Evolutionary conservation across 2,797 vertebrate species (phyloP).

Genomic region (Malurus splendens): DNA sequence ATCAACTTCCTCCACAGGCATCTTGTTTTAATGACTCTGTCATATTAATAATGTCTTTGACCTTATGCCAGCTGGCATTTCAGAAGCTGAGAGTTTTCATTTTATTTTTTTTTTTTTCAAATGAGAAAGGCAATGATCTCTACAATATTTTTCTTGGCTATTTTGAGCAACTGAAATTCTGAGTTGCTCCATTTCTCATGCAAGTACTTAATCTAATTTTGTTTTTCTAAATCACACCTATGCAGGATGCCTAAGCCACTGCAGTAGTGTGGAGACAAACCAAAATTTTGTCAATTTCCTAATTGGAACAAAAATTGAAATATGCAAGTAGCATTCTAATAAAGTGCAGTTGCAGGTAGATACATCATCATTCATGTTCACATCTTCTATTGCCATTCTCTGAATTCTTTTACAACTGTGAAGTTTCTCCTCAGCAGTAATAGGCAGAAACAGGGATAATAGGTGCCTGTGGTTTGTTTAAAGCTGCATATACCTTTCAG

Average conservation of each 20-base stretch:
- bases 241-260: background rate
- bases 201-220: background rate
- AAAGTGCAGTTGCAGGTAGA: background rate
- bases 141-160: background rate
- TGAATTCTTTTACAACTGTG: background rate
- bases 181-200: background rate
- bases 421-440: background rate
- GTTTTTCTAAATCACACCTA: background rate
- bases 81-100: background rate
- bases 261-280: background rate
- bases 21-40: background rate
- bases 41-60: background rate
- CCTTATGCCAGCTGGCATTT: background rate
- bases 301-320: background rate
- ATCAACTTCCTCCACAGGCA: background rate
- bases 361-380: background rate
- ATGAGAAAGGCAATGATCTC: background rate
- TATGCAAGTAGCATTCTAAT: background rate
- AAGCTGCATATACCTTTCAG: background rate
- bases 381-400: background rate
- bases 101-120: background rate
- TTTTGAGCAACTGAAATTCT: background rate
- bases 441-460: background rate
- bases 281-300: background rate
- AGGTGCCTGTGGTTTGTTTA: background rate